Percentiles rank a stretch among this genome's conserved stretches.
phyloP scores from a whole-genome alignment of 2,797 vertebrate species.

The Sebastiscus albofasciatus region DNA sequence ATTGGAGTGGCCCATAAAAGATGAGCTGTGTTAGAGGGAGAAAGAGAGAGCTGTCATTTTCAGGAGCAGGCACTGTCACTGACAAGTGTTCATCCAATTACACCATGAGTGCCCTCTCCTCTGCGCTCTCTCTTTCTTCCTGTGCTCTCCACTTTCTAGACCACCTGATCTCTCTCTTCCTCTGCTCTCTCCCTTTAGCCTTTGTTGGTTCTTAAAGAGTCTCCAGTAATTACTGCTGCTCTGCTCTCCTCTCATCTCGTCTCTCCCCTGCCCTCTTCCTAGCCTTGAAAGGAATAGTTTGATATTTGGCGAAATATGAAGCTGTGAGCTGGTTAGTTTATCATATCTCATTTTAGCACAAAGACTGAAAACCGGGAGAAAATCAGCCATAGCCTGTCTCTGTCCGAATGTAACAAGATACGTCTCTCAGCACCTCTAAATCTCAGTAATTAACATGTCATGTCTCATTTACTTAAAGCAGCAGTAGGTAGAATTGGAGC shows the following conservation, averaged over 20 bases:
- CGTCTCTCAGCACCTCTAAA: neutral
- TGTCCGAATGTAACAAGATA: neutral
- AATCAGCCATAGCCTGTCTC: neutral
- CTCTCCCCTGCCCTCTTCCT: neutral
- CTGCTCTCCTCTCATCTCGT: neutral
- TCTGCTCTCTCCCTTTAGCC: conserved; percentile 19
- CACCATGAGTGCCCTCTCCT: conserved; percentile 38
- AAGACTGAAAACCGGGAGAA: neutral
- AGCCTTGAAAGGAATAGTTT: neutral
- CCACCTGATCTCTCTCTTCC: conserved; percentile 52
- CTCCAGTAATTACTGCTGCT: conserved; percentile 18
- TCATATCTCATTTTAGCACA: neutral
- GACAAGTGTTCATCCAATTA: conserved; percentile 74
- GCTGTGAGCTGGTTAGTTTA: neutral
- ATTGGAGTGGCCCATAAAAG: conserved; percentile 52
- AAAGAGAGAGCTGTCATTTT: conserved; percentile 66
- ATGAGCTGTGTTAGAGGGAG: conserved; percentile 39
- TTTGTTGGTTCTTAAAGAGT: conserved; percentile 26
- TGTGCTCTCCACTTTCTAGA: conserved; percentile 30
- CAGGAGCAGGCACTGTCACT: conserved; percentile 58
- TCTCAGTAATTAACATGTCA: neutral
- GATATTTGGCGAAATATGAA: neutral
- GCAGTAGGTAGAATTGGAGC: no score
- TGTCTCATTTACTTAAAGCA: neutral
- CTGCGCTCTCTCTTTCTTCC: conserved; percentile 22